Evolutionary conservation across 2,888 invertebrate genomes (phyloP).

Genomic region (Trilocha varians): DNA sequence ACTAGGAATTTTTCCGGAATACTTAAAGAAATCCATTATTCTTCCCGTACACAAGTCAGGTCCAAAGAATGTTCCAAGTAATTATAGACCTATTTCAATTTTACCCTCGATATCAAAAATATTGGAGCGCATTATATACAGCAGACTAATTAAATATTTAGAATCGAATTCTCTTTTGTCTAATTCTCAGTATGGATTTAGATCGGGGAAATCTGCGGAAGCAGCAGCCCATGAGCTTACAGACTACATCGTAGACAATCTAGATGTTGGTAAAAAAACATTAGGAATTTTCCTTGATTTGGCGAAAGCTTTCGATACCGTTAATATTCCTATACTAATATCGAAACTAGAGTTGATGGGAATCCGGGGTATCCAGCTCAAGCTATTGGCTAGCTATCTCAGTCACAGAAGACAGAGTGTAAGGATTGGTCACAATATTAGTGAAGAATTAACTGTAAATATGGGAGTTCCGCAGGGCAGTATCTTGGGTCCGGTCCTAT

Average conservation of each 20-base stretch:
- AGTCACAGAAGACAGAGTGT: not conserved
- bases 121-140: constrained; percentile 8
- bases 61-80: constrained; percentile 2
- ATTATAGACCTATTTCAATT: constrained; percentile 10
- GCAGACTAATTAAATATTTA: constrained; percentile 7
- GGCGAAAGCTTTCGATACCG: constrained; percentile 12
- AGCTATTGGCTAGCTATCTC: not conserved
- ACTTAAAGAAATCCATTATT: constrained; percentile 1
- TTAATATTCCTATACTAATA: constrained; percentile 7
- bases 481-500: constrained; percentile 6
- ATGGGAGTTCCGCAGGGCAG: not conserved
- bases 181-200: constrained; percentile 7
- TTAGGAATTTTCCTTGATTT: constrained; percentile 9
- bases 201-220: constrained; percentile 6
- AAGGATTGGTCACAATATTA: not conserved
- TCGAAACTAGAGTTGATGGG: constrained; percentile 6
- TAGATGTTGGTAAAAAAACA: constrained; percentile 8
- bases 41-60: constrained; percentile 8
- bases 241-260: constrained; percentile 2
- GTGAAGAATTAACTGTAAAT: too few species aligned
- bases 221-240: constrained; percentile 7
- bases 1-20: constrained; percentile 2
- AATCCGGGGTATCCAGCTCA: constrained; percentile 3
- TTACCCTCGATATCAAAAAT: constrained; percentile 10
- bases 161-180: constrained; percentile 7